Evolutionary conservation across 2,888 invertebrate genomes (phyloP).

Genomic region (Aphodius granarius): DNA sequence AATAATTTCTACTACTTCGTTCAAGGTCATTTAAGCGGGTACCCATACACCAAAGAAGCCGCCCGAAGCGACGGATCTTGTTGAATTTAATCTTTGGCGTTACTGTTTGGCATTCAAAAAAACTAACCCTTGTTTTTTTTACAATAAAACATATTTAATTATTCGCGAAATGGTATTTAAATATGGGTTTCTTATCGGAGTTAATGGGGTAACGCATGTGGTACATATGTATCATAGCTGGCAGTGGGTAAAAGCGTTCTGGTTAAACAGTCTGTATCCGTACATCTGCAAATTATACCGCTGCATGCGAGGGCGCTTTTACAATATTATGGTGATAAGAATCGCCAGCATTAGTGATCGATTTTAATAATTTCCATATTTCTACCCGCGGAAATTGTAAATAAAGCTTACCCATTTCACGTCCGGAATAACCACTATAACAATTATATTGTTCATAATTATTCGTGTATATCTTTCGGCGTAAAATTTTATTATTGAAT

Average conservation of each 20-base stretch:
- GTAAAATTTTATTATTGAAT: background rate
- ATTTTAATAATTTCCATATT: constrained; percentile 35
- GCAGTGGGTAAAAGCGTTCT: background rate
- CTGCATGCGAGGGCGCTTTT: constrained; percentile 26
- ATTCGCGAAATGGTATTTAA: background rate
- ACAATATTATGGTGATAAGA: constrained; percentile 36
- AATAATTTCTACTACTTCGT: too few relatives aligned
- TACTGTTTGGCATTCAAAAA: too few relatives aligned
- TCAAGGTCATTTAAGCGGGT: too few relatives aligned
- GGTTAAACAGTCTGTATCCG: background rate
- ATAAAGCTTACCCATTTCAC: background rate
- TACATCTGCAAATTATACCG: constrained; percentile 1
- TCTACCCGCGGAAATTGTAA: background rate
- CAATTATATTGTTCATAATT: background rate
- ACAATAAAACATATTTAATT: background rate
- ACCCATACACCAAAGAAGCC: too few relatives aligned
- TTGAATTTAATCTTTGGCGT: too few relatives aligned
- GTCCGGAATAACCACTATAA: background rate
- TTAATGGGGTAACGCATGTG: background rate
- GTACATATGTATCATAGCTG: background rate
- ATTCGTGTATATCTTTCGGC: background rate
- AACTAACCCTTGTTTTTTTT: too few relatives aligned
- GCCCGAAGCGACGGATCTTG: too few relatives aligned
- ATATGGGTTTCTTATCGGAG: background rate
- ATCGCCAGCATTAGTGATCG: constrained; percentile 38